A percentile compares a stretch with the other conserved stretches of the same genome.
These are phyloP conservation scores for Dendronephthya gigantea DNA, from an alignment of 64 coral and sea anemone genomes.

Conservation along the genomic window DNA sequence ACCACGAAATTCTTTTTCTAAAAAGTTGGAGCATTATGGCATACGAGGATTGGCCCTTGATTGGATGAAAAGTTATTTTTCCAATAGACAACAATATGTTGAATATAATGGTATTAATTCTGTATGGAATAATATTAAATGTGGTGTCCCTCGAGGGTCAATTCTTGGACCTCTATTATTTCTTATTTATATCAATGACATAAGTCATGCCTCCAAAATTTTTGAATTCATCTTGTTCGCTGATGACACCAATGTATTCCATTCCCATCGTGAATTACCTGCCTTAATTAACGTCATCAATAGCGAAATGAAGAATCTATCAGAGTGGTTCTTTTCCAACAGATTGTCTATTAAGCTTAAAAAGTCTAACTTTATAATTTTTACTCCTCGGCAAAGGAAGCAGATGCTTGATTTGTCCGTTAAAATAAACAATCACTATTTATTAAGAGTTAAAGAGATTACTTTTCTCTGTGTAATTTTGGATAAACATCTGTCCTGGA, in stretches of 20 bases:
- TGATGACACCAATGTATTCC: too few species aligned
- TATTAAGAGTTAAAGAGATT: background rate
- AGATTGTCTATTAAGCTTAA: background rate
- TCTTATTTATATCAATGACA: too few species aligned
- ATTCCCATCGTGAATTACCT: too few species aligned
- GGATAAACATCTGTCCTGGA: background rate
- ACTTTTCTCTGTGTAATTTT: background rate
- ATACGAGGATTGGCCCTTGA: background rate
- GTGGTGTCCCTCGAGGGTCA: too few species aligned
- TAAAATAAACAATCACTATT: background rate
- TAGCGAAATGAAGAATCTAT: background rate
- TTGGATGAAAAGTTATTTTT: slow-evolving; percentile 12
- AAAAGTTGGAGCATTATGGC: background rate
- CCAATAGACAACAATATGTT: background rate
- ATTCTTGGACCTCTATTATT: too few species aligned
- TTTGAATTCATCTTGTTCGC: too few species aligned
- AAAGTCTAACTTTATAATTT: background rate
- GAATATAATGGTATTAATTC: background rate
- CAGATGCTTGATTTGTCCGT: background rate
- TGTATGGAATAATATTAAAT: background rate
- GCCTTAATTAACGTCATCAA: too few species aligned
- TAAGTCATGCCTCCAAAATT: too few species aligned
- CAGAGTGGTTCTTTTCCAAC: background rate
- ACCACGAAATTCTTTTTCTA: too few species aligned
- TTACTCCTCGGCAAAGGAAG: background rate